Conservation (phyloP, 2,797 vertebrate genomes). For the Gallinago solitaria region DNA sequence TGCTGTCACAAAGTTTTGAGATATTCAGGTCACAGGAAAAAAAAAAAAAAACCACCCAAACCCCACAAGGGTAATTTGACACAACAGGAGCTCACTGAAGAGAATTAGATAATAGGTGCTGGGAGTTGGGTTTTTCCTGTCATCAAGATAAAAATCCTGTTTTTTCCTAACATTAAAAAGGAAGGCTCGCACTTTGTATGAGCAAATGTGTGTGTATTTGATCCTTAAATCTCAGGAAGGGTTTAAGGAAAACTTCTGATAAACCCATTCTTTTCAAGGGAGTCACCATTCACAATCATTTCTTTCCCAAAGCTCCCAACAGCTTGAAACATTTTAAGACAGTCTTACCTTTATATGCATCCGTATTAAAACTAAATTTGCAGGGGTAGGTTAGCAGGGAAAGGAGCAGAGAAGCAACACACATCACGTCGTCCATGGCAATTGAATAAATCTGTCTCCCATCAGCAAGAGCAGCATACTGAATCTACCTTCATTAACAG, state of each 20-base stretch:
- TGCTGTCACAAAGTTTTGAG: constrained; percentile 53
- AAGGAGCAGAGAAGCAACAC: neutral
- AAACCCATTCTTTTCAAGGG: neutral
- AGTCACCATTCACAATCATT: neutral
- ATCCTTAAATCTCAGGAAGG: neutral
- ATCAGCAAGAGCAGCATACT: neutral
- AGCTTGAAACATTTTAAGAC: neutral
- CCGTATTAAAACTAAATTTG: neutral
- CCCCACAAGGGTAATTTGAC: neutral
- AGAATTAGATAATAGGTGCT: constrained; percentile 8
- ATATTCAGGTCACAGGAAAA: constrained; percentile 32
- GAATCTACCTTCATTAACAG: neutral
- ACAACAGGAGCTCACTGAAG: constrained; percentile 19
- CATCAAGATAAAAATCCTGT: neutral
- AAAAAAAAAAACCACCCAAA: neutral
- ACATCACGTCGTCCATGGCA: fast-evolving
- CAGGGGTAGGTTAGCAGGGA: neutral
- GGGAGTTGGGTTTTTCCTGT: neutral
- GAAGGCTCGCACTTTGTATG: neutral
- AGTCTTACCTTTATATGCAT: neutral
- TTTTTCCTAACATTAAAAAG: neutral
- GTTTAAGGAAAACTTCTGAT: neutral
- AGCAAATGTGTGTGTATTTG: neutral
- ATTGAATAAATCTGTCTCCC: neutral
- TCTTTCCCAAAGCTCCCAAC: neutral